A percentile compares a stretch with the other conserved stretches of the same genome.
These are phyloP conservation scores for Ophonus ardosiacus DNA, from an alignment of 2,888 invertebrate species.

Conservation along the genomic window DNA sequence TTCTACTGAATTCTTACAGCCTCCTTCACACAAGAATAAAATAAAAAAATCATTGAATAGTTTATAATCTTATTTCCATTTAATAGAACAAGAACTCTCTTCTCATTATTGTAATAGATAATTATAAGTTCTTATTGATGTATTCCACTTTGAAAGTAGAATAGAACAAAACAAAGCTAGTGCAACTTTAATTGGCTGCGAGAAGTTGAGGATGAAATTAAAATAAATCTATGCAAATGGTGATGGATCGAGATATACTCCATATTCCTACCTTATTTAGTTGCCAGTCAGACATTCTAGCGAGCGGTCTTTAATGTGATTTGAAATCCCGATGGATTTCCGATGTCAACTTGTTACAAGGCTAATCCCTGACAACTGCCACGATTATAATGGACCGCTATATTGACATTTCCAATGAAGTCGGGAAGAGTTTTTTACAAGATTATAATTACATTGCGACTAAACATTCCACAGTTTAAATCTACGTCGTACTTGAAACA, in stretches of 20 bases:
- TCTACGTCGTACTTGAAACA: too few relatives aligned
- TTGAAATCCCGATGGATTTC: constrained; percentile 29
- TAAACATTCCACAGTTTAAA: too few relatives aligned
- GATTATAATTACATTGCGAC: too few relatives aligned
- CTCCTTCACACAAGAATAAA: constrained; percentile 11
- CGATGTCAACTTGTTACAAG: constrained; percentile 38
- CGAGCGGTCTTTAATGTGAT: constrained; percentile 41
- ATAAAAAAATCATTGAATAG: not conserved
- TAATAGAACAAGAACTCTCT: not conserved
- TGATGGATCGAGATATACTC: not conserved
- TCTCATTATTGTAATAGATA: not conserved
- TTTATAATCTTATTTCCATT: not conserved
- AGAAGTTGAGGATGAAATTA: constrained; percentile 27
- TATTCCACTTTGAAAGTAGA: not conserved
- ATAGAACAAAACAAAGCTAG: constrained; percentile 15
- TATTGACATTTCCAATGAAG: constrained; percentile 20
- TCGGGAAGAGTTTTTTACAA: not conserved
- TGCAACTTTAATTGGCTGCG: constrained; percentile 19
- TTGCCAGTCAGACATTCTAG: constrained; percentile 25
- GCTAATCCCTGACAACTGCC: constrained; percentile 41
- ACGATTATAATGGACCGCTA: constrained; percentile 16
- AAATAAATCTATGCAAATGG: constrained; percentile 22
- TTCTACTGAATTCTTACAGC: constrained; percentile 16
- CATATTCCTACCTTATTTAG: constrained; percentile 7
- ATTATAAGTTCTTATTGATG: not conserved